A percentile compares a stretch with the other conserved stretches of the same genome.
These are phyloP conservation scores for Anorthoa munda DNA, from an alignment of 2,888 invertebrate species.

Conservation along the genomic window DNA sequence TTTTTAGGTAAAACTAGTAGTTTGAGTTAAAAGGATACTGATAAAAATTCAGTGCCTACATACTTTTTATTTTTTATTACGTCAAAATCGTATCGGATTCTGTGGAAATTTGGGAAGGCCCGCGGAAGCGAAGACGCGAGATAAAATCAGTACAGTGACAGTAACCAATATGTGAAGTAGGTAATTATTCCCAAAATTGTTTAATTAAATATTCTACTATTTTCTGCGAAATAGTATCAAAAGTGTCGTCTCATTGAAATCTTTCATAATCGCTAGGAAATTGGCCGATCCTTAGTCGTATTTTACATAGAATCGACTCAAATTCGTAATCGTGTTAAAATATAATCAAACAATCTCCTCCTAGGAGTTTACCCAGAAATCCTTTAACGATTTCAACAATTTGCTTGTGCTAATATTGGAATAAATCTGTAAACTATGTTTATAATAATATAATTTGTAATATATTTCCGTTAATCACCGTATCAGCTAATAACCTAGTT, in stretches of 20 bases:
- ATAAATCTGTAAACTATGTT: conserved; percentile 6
- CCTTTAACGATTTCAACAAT: conserved; percentile 46
- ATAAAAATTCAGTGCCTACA: too few relatives aligned
- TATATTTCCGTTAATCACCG: neutral
- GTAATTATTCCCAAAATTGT: neutral
- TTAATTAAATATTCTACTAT: neutral
- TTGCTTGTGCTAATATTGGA: conserved; percentile 24
- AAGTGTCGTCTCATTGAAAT: neutral
- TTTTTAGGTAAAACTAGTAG: too few relatives aligned
- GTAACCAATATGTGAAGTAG: neutral
- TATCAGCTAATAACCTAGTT: neutral
- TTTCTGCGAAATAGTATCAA: neutral
- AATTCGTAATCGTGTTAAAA: conserved; percentile 21
- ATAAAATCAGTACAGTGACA: neutral
- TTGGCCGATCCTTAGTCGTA: neutral
- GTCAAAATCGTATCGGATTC: too few relatives aligned
- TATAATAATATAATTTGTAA: too few relatives aligned
- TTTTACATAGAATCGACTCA: neutral
- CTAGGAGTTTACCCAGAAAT: conserved; percentile 9
- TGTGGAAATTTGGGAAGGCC: too few relatives aligned
- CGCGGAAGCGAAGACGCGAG: too few relatives aligned
- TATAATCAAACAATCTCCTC: conserved; percentile 28
- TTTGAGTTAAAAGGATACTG: too few relatives aligned
- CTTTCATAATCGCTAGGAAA: neutral
- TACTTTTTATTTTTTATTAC: too few relatives aligned